These are phyloP conservation scores for Enteromius viviparus DNA, from an alignment of 2,797 vertebrate genomes.

Conservation along the genomic window DNA sequence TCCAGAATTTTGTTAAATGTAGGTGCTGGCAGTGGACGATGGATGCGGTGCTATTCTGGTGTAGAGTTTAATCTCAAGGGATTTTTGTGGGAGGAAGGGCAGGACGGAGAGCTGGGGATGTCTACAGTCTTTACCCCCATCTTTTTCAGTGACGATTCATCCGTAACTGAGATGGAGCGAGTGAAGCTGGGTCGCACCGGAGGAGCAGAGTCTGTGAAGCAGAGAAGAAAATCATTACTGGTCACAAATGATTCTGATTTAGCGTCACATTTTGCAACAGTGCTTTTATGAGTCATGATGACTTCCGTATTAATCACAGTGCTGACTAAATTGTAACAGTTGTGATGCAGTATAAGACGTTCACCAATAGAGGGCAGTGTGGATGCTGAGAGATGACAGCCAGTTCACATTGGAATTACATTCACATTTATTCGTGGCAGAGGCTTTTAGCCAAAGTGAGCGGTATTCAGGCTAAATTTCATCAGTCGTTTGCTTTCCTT, in stretches of 20 bases:
- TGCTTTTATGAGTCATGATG: conserved; percentile 25
- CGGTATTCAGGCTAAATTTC: background rate
- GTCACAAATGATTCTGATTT: conserved; percentile 14
- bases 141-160: conserved; percentile 77
- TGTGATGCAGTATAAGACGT: conserved; percentile 11
- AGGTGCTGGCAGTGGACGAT: conserved; percentile 7
- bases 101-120: conserved; percentile 60
- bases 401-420: background rate
- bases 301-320: conserved; percentile 20
- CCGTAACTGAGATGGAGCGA: conserved; percentile 81
- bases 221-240: background rate
- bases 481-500: background rate
- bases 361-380: conserved; percentile 48
- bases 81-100: conserved; percentile 60
- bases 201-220: conserved; percentile 56
- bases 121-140: conserved; percentile 72
- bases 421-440: background rate
- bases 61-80: conserved; percentile 66
- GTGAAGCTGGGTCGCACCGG: conserved; percentile 64
- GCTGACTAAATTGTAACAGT: conserved; percentile 13
- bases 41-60: conserved; percentile 66
- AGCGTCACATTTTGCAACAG: conserved; percentile 1
- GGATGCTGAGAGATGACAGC: background rate
- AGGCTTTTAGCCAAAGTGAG: background rate
- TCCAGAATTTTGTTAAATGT: background rate